Percentiles rank a stretch among this genome's conserved stretches.
Evolutionary conservation across 2,888 invertebrate species (phyloP).

Genomic region (Criorhina ranunculi): DNA sequence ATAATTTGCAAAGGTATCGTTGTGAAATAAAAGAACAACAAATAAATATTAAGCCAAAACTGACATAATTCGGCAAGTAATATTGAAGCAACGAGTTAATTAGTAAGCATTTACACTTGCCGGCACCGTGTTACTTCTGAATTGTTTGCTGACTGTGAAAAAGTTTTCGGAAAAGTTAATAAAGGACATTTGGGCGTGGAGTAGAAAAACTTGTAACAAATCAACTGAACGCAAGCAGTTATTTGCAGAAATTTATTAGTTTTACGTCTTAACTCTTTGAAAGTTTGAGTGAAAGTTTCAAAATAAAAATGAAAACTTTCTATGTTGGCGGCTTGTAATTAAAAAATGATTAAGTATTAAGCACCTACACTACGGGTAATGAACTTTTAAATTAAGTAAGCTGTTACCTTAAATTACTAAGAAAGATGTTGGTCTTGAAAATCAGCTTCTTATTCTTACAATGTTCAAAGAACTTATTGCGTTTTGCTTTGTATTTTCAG

Average conservation of each 20-base stretch:
- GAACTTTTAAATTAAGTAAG: no score
- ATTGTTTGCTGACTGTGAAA: neutral
- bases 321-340: no score
- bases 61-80: neutral
- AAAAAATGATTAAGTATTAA: no score
- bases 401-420: no score
- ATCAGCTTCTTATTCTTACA: no score
- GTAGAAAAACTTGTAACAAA: neutral
- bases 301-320: neutral
- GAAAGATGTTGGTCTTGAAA: no score
- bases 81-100: neutral
- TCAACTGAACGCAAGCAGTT: neutral
- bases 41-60: neutral
- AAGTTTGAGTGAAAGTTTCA: neutral
- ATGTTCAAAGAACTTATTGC: no score
- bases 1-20: neutral
- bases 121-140: neutral
- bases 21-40: neutral
- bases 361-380: no score
- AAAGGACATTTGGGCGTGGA: neutral
- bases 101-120: neutral
- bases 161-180: conserved; percentile 7
- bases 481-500: no score
- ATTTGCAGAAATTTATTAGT: neutral
- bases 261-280: neutral